Percentiles rank a stretch among this genome's conserved stretches.
phyloP scores from a whole-genome alignment of 1,140 invertebrate species.

The Pogonognathellus flavescens region DNA sequence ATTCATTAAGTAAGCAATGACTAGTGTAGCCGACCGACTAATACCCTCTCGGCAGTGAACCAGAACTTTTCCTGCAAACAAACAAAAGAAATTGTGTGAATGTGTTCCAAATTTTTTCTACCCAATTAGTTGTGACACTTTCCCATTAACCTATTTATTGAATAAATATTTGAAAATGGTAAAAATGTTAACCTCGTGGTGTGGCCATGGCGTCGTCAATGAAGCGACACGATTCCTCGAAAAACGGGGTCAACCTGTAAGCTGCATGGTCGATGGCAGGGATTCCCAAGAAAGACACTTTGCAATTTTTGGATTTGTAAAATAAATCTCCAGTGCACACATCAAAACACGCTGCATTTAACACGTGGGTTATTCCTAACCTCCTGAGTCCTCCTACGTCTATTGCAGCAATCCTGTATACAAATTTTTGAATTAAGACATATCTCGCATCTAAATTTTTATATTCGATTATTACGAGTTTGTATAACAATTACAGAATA shows the following conservation, averaged over 20 bases:
- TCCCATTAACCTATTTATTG: neutral
- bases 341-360: conserved; percentile 69
- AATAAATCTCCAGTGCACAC: conserved; percentile 68
- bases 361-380: conserved; percentile 71
- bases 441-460: too few species aligned
- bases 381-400: conserved; percentile 68
- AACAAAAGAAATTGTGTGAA: neutral
- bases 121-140: neutral
- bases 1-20: conserved; percentile 72
- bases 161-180: neutral
- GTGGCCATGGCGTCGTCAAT: conserved; percentile 69
- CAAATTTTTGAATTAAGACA: too few species aligned
- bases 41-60: conserved; percentile 72
- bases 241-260: conserved; percentile 69
- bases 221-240: conserved; percentile 69
- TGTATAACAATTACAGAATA: too few species aligned
- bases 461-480: too few species aligned
- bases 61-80: conserved; percentile 70
- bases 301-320: conserved; percentile 66
- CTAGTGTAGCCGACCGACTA: conserved; percentile 71
- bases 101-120: neutral
- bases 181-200: conserved; percentile 12
- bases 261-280: conserved; percentile 69
- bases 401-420: conserved; percentile 67
- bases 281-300: conserved; percentile 67